Base-by-base conservation (phyloP, 2,113 vertebrate genomes). In the Prunella fulvescens region DNA sequence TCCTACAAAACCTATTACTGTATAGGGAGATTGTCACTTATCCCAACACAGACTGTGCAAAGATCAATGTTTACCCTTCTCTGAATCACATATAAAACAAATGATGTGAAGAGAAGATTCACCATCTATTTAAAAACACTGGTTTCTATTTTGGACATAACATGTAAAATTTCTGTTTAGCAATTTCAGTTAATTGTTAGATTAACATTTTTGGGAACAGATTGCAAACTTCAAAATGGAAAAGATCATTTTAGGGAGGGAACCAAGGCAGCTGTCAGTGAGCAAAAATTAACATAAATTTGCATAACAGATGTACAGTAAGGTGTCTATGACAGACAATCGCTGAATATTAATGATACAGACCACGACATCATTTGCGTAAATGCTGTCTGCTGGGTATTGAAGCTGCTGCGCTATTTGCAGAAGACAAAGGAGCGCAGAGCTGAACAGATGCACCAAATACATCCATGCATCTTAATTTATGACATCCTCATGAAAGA, bases 271-370 rank as follows among this genome's bases (percentile, higher is more conserved):
- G 98, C 98, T 98, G 98, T 98, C 98, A 98, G 97, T 95, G 97
- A 98, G 96, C 74, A n/a, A 22, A 92, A 97, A 98, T 98, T 98
- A 98, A 97, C 98, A 98, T 98, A 98, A 86, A 98, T 98, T 98
- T 98, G 97, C 98, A 98, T 98, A 98, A 98, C 98, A 98, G 98
- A 98, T 98, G 98, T 98, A 98, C 98, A 98, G 98, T 98, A 98
- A 98, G 98, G 98, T 98, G 98, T 98, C 98, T 98, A 98, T 98
- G 98, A 98, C 97, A 98, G 98, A 98, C 98, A 98, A 98, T 98
- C 97, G 83, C 97, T 98, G 98, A 98, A 98, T 98, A 98, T 98
- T 98, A 98, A 98, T 98, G 98, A 98, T 97, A 97, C 86, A 98
- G 98, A 98, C 98, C 96, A 98, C 92, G 96, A 95, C 97, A 98